Conservation (phyloP, 2,797 vertebrate genomes). For the Sitta carolinensis region DNA sequence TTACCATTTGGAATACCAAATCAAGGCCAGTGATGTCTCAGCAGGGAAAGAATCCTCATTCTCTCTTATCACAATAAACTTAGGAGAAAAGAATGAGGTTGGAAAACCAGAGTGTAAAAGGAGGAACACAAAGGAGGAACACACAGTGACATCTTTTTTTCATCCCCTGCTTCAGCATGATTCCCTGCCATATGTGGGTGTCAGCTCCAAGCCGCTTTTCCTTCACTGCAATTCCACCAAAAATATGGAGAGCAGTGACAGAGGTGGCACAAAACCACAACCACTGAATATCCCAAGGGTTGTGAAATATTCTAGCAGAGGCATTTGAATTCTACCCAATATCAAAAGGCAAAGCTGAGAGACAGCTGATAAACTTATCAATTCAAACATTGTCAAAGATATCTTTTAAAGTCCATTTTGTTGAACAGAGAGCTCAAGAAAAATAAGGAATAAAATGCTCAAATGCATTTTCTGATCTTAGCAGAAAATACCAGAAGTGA, state of each 20-base stretch:
- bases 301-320: not conserved
- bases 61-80: not conserved
- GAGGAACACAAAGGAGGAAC: not conserved
- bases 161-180: not conserved
- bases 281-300: fast-evolving
- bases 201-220: not conserved
- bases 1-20: not conserved
- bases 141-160: not conserved
- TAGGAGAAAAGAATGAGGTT: not conserved
- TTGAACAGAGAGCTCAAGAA: not conserved
- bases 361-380: not conserved
- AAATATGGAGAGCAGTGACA: not conserved
- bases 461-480: not conserved
- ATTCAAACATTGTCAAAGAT: not conserved
- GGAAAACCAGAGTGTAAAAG: not conserved
- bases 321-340: not conserved
- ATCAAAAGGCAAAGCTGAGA: not conserved
- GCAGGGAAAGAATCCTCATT: not conserved
- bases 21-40: not conserved
- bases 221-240: not conserved
- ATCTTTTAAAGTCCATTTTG: not conserved
- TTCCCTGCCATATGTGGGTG: not conserved
- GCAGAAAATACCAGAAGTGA: not conserved
- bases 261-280: not conserved
- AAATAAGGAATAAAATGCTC: not conserved